Evolutionary conservation across 1,140 invertebrate species (phyloP).

Genomic region (Oryzaephilus surinamensis): DNA sequence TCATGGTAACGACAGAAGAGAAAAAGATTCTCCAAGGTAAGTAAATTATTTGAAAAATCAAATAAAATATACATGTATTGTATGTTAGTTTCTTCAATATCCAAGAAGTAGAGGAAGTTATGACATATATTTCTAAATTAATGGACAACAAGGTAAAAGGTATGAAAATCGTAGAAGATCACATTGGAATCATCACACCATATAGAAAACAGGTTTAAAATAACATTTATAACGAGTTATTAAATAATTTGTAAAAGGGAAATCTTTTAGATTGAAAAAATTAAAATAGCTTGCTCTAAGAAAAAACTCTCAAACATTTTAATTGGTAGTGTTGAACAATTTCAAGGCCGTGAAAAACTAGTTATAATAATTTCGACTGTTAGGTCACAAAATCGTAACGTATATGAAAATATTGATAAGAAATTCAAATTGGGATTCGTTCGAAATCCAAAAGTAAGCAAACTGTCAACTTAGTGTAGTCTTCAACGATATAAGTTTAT

Average conservation of each 20-base stretch:
- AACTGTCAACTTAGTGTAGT: too few species aligned
- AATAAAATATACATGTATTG: too few species aligned
- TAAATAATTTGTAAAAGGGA: too few species aligned
- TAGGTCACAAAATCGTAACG: conserved; percentile 46
- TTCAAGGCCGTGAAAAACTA: conserved; percentile 82
- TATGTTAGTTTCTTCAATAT: conserved; percentile 60
- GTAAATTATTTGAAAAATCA: too few species aligned
- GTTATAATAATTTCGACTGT: conserved; percentile 83
- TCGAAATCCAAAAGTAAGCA: conserved; percentile 49
- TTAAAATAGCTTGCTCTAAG: conserved; percentile 50
- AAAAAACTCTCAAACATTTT: conserved; percentile 54
- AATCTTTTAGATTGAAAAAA: too few species aligned
- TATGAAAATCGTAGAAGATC: conserved; percentile 46
- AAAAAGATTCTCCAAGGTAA: conserved; percentile 62
- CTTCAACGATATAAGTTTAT: too few species aligned
- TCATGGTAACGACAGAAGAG: conserved; percentile 58
- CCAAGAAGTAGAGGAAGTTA: conserved; percentile 40
- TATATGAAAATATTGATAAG: conserved; percentile 42
- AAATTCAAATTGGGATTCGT: conserved; percentile 65
- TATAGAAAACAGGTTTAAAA: conserved; percentile 88
- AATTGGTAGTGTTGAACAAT: conserved; percentile 88
- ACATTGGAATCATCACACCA: conserved; percentile 86
- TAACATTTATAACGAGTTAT: too few species aligned
- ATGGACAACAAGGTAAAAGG: conserved; percentile 48
- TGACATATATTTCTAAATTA: conserved; percentile 39